Evolutionary conservation across 2,113 vertebrate genomes (phyloP).

Genomic region (Cichladusa arquata): DNA sequence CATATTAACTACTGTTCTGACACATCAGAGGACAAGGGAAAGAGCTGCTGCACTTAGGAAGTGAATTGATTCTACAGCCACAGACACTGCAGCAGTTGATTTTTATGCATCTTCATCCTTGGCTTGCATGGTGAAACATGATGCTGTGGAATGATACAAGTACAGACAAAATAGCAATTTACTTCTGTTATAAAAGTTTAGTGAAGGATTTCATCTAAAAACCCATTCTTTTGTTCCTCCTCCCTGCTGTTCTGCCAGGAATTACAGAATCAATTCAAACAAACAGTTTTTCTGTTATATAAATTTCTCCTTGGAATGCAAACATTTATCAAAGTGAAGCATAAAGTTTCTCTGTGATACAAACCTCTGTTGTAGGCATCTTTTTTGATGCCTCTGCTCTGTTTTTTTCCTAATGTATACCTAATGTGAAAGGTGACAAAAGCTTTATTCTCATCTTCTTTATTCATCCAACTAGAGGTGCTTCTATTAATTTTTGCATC

Average conservation of each 20-base stretch:
- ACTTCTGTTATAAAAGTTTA: neutral
- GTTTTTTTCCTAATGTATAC: neutral
- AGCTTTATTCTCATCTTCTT: neutral
- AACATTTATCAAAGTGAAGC: neutral
- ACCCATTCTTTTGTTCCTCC: neutral
- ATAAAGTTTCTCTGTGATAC: neutral
- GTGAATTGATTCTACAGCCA: accelerated
- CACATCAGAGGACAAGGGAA: neutral
- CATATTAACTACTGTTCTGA: neutral
- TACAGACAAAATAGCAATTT: neutral
- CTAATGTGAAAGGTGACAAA: neutral
- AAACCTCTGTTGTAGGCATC: neutral
- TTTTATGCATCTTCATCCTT: neutral
- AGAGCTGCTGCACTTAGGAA: neutral
- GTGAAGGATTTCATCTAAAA: neutral
- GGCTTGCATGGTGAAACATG: neutral
- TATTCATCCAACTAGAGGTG: neutral
- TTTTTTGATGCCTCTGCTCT: neutral
- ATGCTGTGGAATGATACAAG: neutral
- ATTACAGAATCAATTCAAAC: neutral
- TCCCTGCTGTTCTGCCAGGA: neutral
- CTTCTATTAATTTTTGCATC: neutral
- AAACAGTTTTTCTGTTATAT: neutral
- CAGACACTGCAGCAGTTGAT: neutral
- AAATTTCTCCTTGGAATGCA: neutral